Conservation (phyloP, 2,113 vertebrate species). For the Colistium nudipinnis region DNA sequence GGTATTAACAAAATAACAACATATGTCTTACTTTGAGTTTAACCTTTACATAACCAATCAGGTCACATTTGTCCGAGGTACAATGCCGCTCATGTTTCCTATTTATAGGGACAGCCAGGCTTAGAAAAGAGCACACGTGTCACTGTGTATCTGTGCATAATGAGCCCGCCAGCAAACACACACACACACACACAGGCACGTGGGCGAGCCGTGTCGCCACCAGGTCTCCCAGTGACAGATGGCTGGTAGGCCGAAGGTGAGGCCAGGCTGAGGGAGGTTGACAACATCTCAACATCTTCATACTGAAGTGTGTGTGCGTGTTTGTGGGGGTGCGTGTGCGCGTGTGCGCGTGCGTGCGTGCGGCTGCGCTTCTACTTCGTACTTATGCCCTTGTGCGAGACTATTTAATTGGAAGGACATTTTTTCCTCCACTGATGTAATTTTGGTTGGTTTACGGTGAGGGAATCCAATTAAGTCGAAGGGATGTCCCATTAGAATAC, state of each 20-base stretch:
- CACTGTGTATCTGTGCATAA: slow-evolving; percentile 54
- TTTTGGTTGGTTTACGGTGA: slow-evolving; percentile 27
- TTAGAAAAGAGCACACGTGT: slow-evolving; percentile 25
- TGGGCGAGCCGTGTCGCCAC: slow-evolving; percentile 53
- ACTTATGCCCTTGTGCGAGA: slow-evolving; percentile 39
- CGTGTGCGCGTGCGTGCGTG: slow-evolving; percentile 2
- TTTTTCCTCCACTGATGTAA: slow-evolving; percentile 8
- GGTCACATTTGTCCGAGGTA: slow-evolving; percentile 23
- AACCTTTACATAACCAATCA: slow-evolving; percentile 27
- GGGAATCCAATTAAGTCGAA: background rate
- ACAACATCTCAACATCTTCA: slow-evolving; percentile 39
- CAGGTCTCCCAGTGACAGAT: slow-evolving; percentile 70
- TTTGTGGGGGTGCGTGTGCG: slow-evolving; percentile 6
- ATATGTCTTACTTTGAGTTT: slow-evolving; percentile 24
- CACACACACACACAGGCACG: slow-evolving; percentile 19
- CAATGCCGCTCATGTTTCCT: slow-evolving; percentile 7
- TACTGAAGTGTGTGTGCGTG: slow-evolving; percentile 27
- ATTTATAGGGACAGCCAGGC: slow-evolving; percentile 27
- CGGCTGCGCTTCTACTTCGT: slow-evolving; percentile 16
- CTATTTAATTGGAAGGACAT: slow-evolving; percentile 25
- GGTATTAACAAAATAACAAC: background rate
- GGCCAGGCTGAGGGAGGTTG: slow-evolving; percentile 53
- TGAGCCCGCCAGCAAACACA: slow-evolving; percentile 45
- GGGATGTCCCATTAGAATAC: slow-evolving; percentile 17
- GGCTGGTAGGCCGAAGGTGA: slow-evolving; percentile 72